phyloP scores from a whole-genome alignment of 2,113 vertebrate genomes.

The Aplodontia rufa region DNA sequence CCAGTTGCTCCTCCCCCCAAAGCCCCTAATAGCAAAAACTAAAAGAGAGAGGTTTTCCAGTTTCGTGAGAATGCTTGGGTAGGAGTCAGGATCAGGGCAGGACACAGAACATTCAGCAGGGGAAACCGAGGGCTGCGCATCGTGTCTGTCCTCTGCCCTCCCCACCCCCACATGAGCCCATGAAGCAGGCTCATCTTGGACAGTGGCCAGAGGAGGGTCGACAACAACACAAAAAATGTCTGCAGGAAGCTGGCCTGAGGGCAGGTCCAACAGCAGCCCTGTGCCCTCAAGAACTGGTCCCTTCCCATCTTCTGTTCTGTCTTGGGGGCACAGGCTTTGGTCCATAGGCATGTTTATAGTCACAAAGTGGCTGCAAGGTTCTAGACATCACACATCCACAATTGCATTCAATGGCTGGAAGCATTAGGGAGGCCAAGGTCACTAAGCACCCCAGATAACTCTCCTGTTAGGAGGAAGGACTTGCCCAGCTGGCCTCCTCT shows the following conservation, averaged over 20 bases:
- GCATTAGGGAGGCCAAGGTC: too few species aligned
- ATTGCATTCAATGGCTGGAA: background rate
- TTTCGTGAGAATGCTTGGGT: background rate
- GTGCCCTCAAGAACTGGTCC: background rate
- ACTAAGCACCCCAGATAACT: too few species aligned
- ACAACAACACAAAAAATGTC: background rate
- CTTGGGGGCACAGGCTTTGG: background rate
- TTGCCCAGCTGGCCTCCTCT: background rate
- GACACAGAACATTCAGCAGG: background rate
- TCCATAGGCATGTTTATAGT: too few species aligned
- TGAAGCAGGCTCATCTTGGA: too few species aligned
- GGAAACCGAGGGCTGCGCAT: background rate
- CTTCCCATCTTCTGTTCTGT: background rate
- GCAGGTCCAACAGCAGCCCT: background rate
- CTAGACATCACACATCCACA: background rate
- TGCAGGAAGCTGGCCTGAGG: background rate
- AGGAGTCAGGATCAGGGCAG: background rate
- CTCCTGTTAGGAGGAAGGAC: background rate
- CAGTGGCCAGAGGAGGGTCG: too few species aligned
- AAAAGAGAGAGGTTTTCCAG: background rate
- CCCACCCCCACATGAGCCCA: too few species aligned
- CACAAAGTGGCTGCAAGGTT: background rate
- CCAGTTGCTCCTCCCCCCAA: background rate
- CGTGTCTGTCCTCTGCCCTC: too few species aligned
- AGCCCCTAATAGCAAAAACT: background rate